Conservation (phyloP, 2,797 vertebrate genomes). For the Enteromius viviparus region DNA sequence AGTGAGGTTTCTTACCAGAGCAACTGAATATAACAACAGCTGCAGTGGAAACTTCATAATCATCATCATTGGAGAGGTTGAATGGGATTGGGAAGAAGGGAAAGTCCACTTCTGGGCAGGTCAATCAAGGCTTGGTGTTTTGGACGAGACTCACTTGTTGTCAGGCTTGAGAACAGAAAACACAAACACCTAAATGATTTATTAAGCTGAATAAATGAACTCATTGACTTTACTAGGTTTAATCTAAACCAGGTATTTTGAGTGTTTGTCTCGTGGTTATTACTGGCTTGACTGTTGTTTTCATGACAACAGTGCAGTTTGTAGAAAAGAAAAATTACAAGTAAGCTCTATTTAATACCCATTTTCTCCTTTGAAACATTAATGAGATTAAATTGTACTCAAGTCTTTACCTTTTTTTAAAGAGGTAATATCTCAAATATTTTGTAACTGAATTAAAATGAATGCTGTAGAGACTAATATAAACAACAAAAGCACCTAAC, state of each 20-base stretch:
- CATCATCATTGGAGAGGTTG: conserved; percentile 32
- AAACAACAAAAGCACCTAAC: not conserved
- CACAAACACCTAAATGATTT: conserved; percentile 43
- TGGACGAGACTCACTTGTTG: conserved; percentile 29
- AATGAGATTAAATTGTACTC: not conserved
- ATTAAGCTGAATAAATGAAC: conserved; percentile 58
- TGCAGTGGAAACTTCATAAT: conserved; percentile 56
- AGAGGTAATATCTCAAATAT: not conserved
- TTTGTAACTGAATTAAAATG: not conserved
- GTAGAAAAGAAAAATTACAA: not conserved
- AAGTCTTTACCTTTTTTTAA: not conserved
- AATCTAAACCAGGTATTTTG: conserved; percentile 34
- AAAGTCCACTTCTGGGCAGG: conserved; percentile 43
- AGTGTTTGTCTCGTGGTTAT: not conserved
- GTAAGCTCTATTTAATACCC: not conserved
- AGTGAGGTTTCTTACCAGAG: conserved; percentile 44
- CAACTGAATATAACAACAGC: conserved; percentile 50
- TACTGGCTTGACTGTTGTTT: not conserved
- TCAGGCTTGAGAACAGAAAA: conserved; percentile 41
- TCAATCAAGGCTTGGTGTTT: conserved; percentile 27
- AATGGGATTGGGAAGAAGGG: conserved; percentile 34
- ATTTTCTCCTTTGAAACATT: not conserved
- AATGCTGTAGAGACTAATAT: not conserved
- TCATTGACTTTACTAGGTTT: conserved; percentile 48
- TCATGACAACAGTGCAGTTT: not conserved